A percentile compares a stretch with the other conserved stretches of the same genome.
Evolutionary conservation across 2,888 invertebrate genomes (phyloP).

Genomic region (Ochropacha duplaris): DNA sequence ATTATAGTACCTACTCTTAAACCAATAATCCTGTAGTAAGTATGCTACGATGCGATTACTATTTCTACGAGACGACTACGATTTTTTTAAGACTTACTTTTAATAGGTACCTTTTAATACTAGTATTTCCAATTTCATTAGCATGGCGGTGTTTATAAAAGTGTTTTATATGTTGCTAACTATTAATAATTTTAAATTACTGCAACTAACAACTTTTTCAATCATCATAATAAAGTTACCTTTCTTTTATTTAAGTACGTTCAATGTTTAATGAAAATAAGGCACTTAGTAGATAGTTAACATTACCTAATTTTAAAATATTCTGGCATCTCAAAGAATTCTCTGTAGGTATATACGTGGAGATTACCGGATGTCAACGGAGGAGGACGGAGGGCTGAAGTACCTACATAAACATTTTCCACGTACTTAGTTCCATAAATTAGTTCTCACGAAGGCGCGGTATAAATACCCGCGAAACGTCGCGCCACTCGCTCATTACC

Average conservation of each 20-base stretch:
- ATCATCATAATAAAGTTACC: neutral
- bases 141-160: too few relatives aligned
- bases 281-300: too few relatives aligned
- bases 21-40: too few relatives aligned
- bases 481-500: conserved; percentile 72
- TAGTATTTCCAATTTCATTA: too few relatives aligned
- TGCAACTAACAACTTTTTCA: too few relatives aligned
- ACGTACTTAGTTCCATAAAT: conserved; percentile 82
- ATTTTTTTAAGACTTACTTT: too few relatives aligned
- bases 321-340: conserved; percentile 7
- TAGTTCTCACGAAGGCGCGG: conserved; percentile 78
- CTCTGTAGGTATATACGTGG: conserved; percentile 39
- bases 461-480: conserved; percentile 78
- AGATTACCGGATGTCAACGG: conserved; percentile 73
- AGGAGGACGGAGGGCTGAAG: conserved; percentile 55
- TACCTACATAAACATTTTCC: conserved; percentile 80
- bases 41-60: too few relatives aligned
- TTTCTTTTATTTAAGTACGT: neutral
- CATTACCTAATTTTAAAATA: neutral
- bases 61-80: too few relatives aligned
- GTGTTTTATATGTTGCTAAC: too few relatives aligned
- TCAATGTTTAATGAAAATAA: neutral
- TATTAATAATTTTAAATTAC: too few relatives aligned
- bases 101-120: too few relatives aligned
- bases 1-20: too few relatives aligned